Evolutionary conservation across 1,140 invertebrate genomes (phyloP).

Genomic region (Hyles vespertilio): DNA sequence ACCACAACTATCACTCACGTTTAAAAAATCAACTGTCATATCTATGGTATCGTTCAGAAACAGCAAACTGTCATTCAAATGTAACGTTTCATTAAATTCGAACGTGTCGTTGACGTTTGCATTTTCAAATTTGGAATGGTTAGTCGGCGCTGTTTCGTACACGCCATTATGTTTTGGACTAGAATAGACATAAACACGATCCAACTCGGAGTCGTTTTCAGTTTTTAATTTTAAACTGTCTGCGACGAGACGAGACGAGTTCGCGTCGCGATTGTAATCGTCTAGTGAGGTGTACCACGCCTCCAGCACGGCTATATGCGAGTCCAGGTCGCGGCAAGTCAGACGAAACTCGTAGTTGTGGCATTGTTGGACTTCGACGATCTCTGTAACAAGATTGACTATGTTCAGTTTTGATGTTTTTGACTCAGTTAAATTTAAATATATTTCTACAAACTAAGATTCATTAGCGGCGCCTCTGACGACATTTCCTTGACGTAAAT

Average conservation of each 20-base stretch:
- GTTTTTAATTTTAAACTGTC: conserved; percentile 35
- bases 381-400: conserved; percentile 61
- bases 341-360: conserved; percentile 69
- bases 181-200: conserved; percentile 56
- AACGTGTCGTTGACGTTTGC: conserved; percentile 30
- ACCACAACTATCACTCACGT: conserved; percentile 46
- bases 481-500: too few species aligned
- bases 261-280: conserved; percentile 38
- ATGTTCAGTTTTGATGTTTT: background rate
- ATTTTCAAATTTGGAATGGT: conserved; percentile 51
- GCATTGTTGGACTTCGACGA: conserved; percentile 74
- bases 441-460: too few species aligned
- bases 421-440: too few species aligned
- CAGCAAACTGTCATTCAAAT: conserved; percentile 16
- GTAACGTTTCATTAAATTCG: conserved; percentile 25
- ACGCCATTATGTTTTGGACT: conserved; percentile 66
- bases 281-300: conserved; percentile 68
- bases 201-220: conserved; percentile 58
- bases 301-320: conserved; percentile 73
- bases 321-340: conserved; percentile 71
- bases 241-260: conserved; percentile 28
- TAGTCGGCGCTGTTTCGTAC: conserved; percentile 50
- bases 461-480: too few species aligned
- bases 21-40: conserved; percentile 40
- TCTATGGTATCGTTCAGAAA: conserved; percentile 38